These are phyloP conservation scores for Rhodeus uyekii DNA, from an alignment of 2,797 vertebrate genomes.

Conservation along the genomic window DNA sequence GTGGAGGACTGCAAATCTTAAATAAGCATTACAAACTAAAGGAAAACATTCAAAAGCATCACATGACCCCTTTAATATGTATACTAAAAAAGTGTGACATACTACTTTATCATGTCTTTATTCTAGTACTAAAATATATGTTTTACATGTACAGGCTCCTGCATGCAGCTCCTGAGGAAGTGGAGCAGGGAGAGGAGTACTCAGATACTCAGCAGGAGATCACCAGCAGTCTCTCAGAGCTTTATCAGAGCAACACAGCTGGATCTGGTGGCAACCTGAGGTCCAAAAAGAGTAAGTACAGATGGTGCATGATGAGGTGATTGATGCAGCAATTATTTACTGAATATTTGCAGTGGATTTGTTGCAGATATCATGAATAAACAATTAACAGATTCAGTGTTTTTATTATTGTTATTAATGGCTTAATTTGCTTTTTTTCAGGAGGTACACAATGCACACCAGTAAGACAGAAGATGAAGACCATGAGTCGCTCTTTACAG, in stretches of 20 bases:
- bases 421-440: conserved; percentile 61
- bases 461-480: conserved; percentile 96
- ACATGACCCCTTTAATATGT: background rate
- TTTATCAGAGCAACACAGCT: conserved; percentile 81
- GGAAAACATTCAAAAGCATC: background rate
- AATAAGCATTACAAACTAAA: background rate
- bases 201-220: conserved; percentile 77
- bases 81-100: too few species aligned
- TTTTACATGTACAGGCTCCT: conserved; percentile 75
- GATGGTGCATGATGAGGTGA: background rate
- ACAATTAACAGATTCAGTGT: background rate
- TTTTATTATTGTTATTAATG: background rate
- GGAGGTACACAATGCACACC: conserved; percentile 90
- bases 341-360: background rate
- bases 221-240: conserved; percentile 77
- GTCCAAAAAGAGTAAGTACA: conserved; percentile 80
- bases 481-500: conserved; percentile 94
- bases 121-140: background rate
- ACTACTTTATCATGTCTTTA: background rate
- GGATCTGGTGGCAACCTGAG: conserved; percentile 63
- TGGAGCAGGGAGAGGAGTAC: conserved; percentile 64
- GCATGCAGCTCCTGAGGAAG: conserved; percentile 72
- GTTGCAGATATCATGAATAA: background rate
- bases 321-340: background rate
- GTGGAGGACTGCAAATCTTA: background rate